Base-by-base conservation (phyloP, 2,888 invertebrate genomes). In the Esperia sulphurella region DNA sequence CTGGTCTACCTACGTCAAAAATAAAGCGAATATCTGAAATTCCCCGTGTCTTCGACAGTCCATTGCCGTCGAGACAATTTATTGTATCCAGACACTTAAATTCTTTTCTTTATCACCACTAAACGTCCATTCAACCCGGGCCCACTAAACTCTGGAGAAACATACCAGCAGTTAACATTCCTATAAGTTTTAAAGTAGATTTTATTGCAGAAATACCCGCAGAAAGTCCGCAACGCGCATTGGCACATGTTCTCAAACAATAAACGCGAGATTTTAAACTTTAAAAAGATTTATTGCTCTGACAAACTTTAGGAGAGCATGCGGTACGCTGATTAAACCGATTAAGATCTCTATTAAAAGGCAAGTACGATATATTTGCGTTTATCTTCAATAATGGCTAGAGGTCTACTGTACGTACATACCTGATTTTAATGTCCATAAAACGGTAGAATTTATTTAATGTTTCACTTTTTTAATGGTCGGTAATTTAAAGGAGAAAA, bases 81-180 rank as follows among this genome's bases (percentile, higher is more conserved):
- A 44, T 37, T 13, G 28, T 14, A 14, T 9, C 6, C 12, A 44
- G 21, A 44, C 44, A 9, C 44, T 44, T 53, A 49, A 54, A 63
- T 62, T 63, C 67, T 61, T 52, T 45, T 55, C 57, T 71, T 71
- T 68, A 71, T 53, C 63, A 59, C 52, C 60, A 62, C 51, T 68
- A 60, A 63, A 64, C 43, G 65, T 68, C 61, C 47, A 43, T 62
- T 63, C 61, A 57, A 65, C 63, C 60, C 57, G 60, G 54, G 63
- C 41, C 28, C 28, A 10, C 55, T 58, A 58, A 59, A 63, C 58
- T 55, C 59, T 43, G 52, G 52, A 51, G 55, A 58, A 49, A 49
- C 50, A 61, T 57, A 52, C 46, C 51, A 56, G 45, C 45, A 12
- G 51, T 62, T 50, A 59, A 47, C 54, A 58, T 55, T 53, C 52